Evolutionary conservation across 2,113 vertebrate species (phyloP), one percentile per base, ranked within the genome.

Genomic region (Dicerorhinus sumatrensis): DNA sequence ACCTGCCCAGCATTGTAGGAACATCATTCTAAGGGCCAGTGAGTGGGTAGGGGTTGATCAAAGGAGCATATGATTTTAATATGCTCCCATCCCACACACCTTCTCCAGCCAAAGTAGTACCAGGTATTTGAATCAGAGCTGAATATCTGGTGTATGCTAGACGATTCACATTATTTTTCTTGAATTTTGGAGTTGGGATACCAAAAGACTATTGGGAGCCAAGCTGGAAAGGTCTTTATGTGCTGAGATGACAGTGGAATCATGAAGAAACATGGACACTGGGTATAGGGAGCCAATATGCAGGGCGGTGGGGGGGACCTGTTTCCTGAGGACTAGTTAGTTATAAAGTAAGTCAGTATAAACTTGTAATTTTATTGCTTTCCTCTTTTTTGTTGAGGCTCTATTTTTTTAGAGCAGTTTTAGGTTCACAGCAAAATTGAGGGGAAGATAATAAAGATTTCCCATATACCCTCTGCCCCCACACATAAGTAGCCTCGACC

Each of bases 141-240:
- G 42, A 65, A 33, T 88, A 51, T 67, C 36, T 91, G 8, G 63
- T 58, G 54, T 56, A 80, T 27, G 20, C 23, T 62, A 76, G 58
- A 69, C 42, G 16, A 48, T 58, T 97, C 21, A 56, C 31, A 73
- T 92, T 69, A 69, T 83, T 62, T 82, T 85, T 79, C 72, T 89
- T 96, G 56, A 88, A 69, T 88, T 90, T 97, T 89, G 56, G 42
- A 90, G 14, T 54, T 96, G 70, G 17, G 13, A 51, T 89, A 31
- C 33, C 73, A 42, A 51, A 86, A 87, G 29, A 67, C 33, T 91
- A 1, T 87, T 76, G 83, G 77, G 51, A 88, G 29, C 77, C 33
- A 92, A 92, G 48, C 33, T 73, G 67, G 33, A 67, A 89, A 89
- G 33, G 25, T 79, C 39, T 60, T 56, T 48, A 72, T 56, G 21